Conservation (phyloP, 1,140 invertebrate species). For the Hermetia illucens region DNA sequence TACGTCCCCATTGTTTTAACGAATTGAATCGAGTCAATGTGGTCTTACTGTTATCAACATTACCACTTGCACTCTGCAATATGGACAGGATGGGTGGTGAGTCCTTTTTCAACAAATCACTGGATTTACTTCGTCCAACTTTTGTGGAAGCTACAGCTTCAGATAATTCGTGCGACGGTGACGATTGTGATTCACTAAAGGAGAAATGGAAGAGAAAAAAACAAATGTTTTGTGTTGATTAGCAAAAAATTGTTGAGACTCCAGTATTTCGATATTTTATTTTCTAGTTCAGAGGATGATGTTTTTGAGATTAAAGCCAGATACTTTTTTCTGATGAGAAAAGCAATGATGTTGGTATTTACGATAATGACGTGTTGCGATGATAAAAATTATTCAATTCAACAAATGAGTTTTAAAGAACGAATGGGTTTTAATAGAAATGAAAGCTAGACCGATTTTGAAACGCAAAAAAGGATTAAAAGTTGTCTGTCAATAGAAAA, state of each 20-base stretch:
- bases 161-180: neutral
- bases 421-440: too few species aligned
- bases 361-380: too few species aligned
- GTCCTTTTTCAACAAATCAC: constrained; percentile 46
- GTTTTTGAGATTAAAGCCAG: neutral
- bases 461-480: too few species aligned
- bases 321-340: too few species aligned
- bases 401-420: too few species aligned
- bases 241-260: constrained; percentile 2
- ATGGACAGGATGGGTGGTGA: constrained; percentile 30
- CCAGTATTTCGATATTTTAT: constrained; percentile 4
- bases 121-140: constrained; percentile 47
- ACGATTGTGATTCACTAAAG: neutral
- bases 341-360: too few species aligned
- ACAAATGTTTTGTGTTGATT: too few species aligned
- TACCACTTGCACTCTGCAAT: too few species aligned
- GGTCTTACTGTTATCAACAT: constrained; percentile 37
- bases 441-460: too few species aligned
- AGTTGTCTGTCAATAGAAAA: too few species aligned
- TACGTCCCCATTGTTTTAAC: constrained; percentile 68
- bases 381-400: too few species aligned
- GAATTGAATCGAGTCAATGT: constrained; percentile 60
- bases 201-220: neutral
- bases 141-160: constrained; percentile 21
- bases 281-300: neutral